Base-by-base conservation (phyloP, 2,797 vertebrate genomes). In the Chanos chanos region DNA sequence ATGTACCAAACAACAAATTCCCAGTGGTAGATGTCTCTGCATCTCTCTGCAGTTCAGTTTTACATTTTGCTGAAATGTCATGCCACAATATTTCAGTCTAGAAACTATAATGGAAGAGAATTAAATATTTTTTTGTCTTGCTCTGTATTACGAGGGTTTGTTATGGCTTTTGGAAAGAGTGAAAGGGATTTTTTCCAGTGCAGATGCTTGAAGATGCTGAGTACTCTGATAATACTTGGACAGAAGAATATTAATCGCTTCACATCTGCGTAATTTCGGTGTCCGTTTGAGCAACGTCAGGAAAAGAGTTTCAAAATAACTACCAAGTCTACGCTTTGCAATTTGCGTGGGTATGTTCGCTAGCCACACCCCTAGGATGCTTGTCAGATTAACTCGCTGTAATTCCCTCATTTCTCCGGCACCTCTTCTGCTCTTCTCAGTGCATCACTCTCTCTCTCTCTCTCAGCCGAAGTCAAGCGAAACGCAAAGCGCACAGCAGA, bases 401-500 rank as follows among this genome's bases (percentile, higher is more conserved):
- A 41, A 48, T 22, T 33, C 48, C 15, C 28, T 28, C 22, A 25
- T 39, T 28, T 7, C 18, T 22, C 18, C 36, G 47, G 28, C 18
- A 36, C 25, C 22, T 2, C 55, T 48, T 44, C 25, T 45, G 28
- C 43, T 22, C 50, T 52, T 51, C 28, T 51, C 28, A 39, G 24
- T 19, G 33, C 19, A 56, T 13, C 19, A 58, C 55, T 43, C 51
- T 13, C 45, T 16, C 28, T 36, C 47, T 47, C 39, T 18, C 68
- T n/a, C 52, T 18, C 51, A 68, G 62, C 8, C 31, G 39, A 66
- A 66, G 62, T 78, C 66, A 65, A 75, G 73, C 74, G 81, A 74
- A 66, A 70, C 64, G 74, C 77, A 67, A 78, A 19, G 58, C 68
- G 73, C 85, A 84, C 81, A 79, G 82, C 82, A 84, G 83, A 88